These are phyloP conservation scores for Hypotaenidia philippensis DNA, from an alignment of 2,797 vertebrate species.

Conservation along the genomic window DNA sequence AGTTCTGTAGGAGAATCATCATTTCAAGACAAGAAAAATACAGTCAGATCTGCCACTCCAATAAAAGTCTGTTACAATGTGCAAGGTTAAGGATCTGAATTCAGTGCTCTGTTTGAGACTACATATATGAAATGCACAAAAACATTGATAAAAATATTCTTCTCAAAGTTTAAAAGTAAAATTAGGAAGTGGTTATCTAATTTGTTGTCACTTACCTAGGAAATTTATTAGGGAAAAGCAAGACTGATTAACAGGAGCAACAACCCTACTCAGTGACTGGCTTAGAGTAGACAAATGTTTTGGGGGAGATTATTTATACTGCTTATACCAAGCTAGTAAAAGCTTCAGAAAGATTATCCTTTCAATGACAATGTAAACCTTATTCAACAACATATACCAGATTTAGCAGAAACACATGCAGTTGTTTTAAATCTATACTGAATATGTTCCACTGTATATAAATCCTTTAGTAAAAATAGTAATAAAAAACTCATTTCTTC, in stretches of 20 bases:
- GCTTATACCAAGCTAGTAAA: slow-evolving; percentile 19
- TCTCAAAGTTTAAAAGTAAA: not conserved
- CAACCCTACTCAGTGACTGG: not conserved
- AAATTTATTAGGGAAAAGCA: not conserved
- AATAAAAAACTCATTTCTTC: slow-evolving; percentile 67
- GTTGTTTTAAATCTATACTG: slow-evolving; percentile 42
- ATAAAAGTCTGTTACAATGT: not conserved
- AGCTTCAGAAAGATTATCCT: slow-evolving; percentile 58
- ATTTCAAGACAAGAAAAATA: not conserved
- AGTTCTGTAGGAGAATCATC: not conserved
- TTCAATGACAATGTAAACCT: slow-evolving; percentile 43
- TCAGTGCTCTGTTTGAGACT: not conserved
- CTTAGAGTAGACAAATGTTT: slow-evolving; percentile 23
- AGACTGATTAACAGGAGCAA: not conserved
- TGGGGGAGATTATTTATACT: slow-evolving; percentile 29
- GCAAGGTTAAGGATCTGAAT: not conserved
- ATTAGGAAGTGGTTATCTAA: not conserved
- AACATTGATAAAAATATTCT: not conserved
- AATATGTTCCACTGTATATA: slow-evolving; percentile 12
- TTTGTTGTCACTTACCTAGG: not conserved
- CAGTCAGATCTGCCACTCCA: not conserved
- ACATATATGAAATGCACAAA: not conserved
- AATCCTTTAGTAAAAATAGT: slow-evolving; percentile 52
- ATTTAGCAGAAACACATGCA: slow-evolving; percentile 44
- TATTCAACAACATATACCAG: slow-evolving; percentile 4